Conservation (phyloP, 1,140 invertebrate species). For the Cardiocondyla obscurior region DNA sequence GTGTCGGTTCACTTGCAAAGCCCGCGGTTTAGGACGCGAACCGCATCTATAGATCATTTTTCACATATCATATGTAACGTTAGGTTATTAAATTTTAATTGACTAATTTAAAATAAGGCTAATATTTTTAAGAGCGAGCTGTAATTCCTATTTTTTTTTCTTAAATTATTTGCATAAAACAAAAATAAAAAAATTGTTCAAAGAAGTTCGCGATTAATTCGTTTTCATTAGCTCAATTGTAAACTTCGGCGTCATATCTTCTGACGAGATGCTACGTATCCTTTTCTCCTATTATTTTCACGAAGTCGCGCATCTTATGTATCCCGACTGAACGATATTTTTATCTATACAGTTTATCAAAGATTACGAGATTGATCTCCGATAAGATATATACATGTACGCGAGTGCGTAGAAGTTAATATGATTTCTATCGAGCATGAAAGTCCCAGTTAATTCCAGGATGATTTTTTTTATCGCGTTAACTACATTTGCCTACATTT, state of each 20-base stretch:
- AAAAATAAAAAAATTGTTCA: background rate
- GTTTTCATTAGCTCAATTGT: background rate
- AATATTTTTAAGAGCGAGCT: background rate
- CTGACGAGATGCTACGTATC: background rate
- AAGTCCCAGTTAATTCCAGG: background rate
- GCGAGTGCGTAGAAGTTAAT: background rate
- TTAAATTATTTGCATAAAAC: background rate
- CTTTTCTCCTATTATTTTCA: background rate
- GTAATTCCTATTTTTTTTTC: background rate
- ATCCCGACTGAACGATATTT: constrained; percentile 5
- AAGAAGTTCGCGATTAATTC: background rate
- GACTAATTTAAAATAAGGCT: background rate
- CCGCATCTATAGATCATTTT: constrained; percentile 17
- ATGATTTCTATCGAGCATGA: constrained; percentile 7
- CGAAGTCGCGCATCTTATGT: background rate
- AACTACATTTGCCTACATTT: constrained; percentile 11
- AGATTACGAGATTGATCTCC: constrained; percentile 8
- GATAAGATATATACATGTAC: constrained; percentile 3
- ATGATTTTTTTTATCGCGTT: constrained; percentile 30
- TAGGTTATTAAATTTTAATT: constrained; percentile 12
- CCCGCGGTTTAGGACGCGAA: background rate
- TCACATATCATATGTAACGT: constrained; percentile 20
- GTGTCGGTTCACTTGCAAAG: background rate
- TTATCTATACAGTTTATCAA: constrained; percentile 20
- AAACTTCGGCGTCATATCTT: constrained; percentile 1